Evolutionary conservation across 2,797 vertebrate genomes (phyloP).

Genomic region (Coracias cyanogaster): DNA sequence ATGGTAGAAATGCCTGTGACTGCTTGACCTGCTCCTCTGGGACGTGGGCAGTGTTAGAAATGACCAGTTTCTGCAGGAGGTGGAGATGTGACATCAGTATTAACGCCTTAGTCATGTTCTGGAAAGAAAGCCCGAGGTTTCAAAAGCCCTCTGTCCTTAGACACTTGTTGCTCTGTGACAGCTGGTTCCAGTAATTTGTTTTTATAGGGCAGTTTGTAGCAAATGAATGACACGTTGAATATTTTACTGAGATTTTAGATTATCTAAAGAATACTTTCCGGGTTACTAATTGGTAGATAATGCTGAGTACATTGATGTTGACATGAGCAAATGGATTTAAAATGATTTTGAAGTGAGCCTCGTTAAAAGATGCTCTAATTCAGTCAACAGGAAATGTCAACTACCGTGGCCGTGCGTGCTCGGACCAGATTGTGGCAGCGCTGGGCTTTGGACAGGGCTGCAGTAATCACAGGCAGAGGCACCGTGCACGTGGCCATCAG

Average conservation of each 20-base stretch:
- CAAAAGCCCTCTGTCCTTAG: conserved; percentile 21
- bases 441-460: background rate
- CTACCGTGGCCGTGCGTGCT: background rate
- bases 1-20: accelerated
- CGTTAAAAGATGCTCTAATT: conserved; percentile 80
- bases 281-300: conserved; percentile 85
- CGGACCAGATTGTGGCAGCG: background rate
- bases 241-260: conserved; percentile 81
- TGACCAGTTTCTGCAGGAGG: accelerated
- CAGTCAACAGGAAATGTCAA: conserved; percentile 77
- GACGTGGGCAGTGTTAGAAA: accelerated
- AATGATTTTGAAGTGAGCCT: conserved; percentile 80
- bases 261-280: conserved; percentile 82
- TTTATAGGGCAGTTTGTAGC: conserved; percentile 80
- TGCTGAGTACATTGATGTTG: conserved; percentile 82
- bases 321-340: conserved; percentile 83
- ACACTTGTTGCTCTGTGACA: conserved; percentile 78
- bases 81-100: accelerated
- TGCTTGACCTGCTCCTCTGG: accelerated
- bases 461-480: background rate
- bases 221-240: conserved; percentile 79
- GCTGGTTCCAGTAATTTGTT: conserved; percentile 81
- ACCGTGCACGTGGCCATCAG: accelerated
- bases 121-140: background rate
- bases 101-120: background rate